Evolutionary conservation across 1,140 invertebrate genomes (phyloP).

Genomic region (Drosophila sturtevanti): DNA sequence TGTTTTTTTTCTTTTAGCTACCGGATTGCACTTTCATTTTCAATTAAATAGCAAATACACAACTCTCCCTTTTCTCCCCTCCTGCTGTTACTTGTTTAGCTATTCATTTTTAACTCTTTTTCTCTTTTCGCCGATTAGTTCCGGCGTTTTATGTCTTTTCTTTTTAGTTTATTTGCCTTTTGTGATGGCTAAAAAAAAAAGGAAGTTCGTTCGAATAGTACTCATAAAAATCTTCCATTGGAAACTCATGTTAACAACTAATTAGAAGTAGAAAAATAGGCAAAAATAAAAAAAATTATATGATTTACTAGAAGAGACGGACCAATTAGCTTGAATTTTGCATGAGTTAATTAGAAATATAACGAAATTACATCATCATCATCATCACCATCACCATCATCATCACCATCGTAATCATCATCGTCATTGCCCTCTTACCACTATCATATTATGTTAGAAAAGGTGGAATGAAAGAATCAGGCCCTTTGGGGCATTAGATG

Average conservation of each 20-base stretch:
- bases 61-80: slow-evolving; percentile 1
- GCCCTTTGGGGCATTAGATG: slow-evolving; percentile 29
- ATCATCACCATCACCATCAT: too few relatives aligned
- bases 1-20: slow-evolving; percentile 15
- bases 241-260: slow-evolving; percentile 10
- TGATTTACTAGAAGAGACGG: slow-evolving; percentile 33
- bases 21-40: slow-evolving; percentile 76
- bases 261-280: slow-evolving; percentile 63
- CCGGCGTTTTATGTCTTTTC: slow-evolving; percentile 48
- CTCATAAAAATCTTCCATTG: slow-evolving; percentile 6
- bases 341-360: slow-evolving; percentile 73
- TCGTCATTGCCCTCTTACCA: not conserved
- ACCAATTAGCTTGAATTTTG: slow-evolving; percentile 73
- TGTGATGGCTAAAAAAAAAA: slow-evolving; percentile 1
- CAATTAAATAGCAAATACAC: slow-evolving; percentile 57
- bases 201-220: slow-evolving; percentile 7
- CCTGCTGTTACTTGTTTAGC: not conserved
- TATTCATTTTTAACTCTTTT: slow-evolving; percentile 28
- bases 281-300: too few relatives aligned
- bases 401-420: not conserved
- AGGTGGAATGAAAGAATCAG: slow-evolving; percentile 45
- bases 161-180: not conserved
- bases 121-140: slow-evolving; percentile 39
- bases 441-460: not conserved
- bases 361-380: slow-evolving; percentile 58